Evolutionary conservation across 1,140 invertebrate genomes (phyloP), one percentile per base, ranked within the genome.

Genomic region (Lethrus apterus): DNA sequence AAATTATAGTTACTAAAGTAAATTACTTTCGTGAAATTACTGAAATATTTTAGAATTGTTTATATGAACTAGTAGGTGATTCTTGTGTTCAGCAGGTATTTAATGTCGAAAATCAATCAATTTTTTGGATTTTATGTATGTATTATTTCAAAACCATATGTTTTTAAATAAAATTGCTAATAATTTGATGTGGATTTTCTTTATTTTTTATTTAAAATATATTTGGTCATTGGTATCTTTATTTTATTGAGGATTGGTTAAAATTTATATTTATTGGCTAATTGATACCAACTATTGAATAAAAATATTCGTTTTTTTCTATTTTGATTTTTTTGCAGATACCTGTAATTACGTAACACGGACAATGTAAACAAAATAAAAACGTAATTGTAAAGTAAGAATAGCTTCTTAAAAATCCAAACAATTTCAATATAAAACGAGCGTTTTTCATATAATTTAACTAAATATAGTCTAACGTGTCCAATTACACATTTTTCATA

Each of bases 121-220:
- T 42, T 42, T 42, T 42, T 10, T 42, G 29, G 29, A 14, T 5
- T 26, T 42, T 33, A 33, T 33, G 21, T 23, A 42, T 29, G 35
- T 38, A 42, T 42, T 42, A 42, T 42, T 42, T 42, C 40, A 14
- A 26, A 11, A 35, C 41, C 40, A 45, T 35, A 50, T 50, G 48
- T 50, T 50, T 50, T 40, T 50, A 46, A 50, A 45, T 40, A 50
- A 50, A 50, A 45, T 50, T 42, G 38, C 48, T 50, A 43, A 46
- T 45, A 46, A 50, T 43, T 50, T 50, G 31, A 26, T 43, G 26
- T 9, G 26, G 35, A 18, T 8, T 43, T 15, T 42, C 43, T 11
- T 34, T 48, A 36, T 26, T 32, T 20, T 15, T 13, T 19, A 44
- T 33, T 23, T 31, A 18, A 11, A 19, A 44, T 19, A 23, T 33